phyloP scores from a whole-genome alignment of 2,888 invertebrate genomes.

The Perizoma flavofasciatum region DNA sequence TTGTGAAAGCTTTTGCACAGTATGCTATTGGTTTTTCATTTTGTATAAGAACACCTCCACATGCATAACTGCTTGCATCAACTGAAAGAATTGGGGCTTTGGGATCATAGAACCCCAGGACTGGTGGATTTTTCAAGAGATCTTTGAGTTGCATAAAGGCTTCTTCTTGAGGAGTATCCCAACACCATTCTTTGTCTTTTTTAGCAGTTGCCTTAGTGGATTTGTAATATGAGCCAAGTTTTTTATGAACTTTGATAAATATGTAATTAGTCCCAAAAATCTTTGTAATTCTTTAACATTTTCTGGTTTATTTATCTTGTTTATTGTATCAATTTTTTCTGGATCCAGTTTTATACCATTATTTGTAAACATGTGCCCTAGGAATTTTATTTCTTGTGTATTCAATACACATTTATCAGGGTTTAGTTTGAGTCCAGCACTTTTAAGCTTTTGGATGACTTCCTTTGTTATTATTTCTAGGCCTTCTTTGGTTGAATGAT shows the following conservation, averaged over 20 bases:
- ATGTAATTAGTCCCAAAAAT: slow-evolving; percentile 30
- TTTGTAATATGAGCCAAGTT: slow-evolving; percentile 22
- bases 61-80: slow-evolving; percentile 29
- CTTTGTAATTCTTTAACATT: slow-evolving; percentile 31
- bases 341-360: slow-evolving; percentile 21
- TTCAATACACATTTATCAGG: too few species aligned
- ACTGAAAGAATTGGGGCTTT: slow-evolving; percentile 30
- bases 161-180: too few species aligned
- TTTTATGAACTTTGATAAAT: slow-evolving; percentile 32
- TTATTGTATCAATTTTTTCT: slow-evolving; percentile 12
- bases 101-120: slow-evolving; percentile 28
- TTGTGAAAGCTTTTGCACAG: too few species aligned
- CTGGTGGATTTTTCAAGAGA: slow-evolving; percentile 15
- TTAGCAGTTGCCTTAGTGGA: slow-evolving; percentile 23
- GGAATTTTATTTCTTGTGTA: too few species aligned
- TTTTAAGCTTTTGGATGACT: too few species aligned
- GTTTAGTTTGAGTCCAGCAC: too few species aligned
- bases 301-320: slow-evolving; percentile 28
- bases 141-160: slow-evolving; percentile 22
- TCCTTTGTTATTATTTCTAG: too few species aligned
- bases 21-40: too few species aligned
- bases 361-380: too few species aligned
- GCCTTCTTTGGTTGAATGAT: too few species aligned
- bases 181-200: slow-evolving; percentile 30
- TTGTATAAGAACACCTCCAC: slow-evolving; percentile 35